Conservation (phyloP, 2,113 vertebrate genomes). For the Trematomus loennbergii region DNA sequence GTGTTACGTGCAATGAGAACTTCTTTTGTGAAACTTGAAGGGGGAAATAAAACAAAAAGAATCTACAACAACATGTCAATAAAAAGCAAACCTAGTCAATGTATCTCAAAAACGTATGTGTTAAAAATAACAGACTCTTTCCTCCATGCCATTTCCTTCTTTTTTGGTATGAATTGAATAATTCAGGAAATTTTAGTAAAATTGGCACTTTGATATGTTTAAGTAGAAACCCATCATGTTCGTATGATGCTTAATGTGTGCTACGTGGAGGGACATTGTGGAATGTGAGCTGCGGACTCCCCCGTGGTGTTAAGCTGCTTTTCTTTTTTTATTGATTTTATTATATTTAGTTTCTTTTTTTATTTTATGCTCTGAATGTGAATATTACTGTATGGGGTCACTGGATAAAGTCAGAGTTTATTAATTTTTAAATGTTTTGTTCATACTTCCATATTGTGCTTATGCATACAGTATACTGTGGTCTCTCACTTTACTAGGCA, state of each 20-base stretch:
- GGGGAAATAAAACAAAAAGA: conserved; percentile 70
- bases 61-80: conserved; percentile 65
- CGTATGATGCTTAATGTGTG: conserved; percentile 86
- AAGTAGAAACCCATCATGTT: conserved; percentile 94
- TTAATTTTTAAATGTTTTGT: conserved; percentile 84
- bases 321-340: conserved; percentile 53
- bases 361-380: conserved; percentile 88
- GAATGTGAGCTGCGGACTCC: conserved; percentile 84
- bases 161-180: conserved; percentile 96
- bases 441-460: conserved; percentile 94
- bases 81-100: conserved; percentile 79
- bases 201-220: conserved; percentile 99
- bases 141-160: conserved; percentile 93
- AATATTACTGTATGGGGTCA: conserved; percentile 91
- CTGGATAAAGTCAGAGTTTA: conserved; percentile 92
- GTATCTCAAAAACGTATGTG: conserved; percentile 82
- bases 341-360: conserved; percentile 79
- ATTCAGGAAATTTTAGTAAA: conserved; percentile 99
- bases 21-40: conserved; percentile 83
- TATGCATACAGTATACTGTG: conserved; percentile 78
- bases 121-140: conserved; percentile 88
- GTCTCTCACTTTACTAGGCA: conserved; percentile 86
- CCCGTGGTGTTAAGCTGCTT: conserved; percentile 86
- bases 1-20: conserved; percentile 87
- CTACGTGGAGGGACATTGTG: conserved; percentile 82